Conservation (phyloP, 2,888 invertebrate species). For the Ptycholaimellus sp. region DNA sequence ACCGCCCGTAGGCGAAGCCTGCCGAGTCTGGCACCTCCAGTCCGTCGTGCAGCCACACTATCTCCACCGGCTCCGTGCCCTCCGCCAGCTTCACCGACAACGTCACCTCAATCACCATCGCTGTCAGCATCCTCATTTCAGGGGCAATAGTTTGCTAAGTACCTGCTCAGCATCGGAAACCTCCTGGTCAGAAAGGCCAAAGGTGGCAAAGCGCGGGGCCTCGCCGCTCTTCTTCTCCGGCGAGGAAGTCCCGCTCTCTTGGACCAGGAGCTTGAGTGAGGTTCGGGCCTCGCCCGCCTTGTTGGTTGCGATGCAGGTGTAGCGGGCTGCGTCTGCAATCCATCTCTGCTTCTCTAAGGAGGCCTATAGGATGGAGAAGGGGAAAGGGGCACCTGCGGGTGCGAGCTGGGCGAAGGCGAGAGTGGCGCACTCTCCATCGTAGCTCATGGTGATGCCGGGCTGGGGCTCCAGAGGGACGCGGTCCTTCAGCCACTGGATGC, state of each 20-base stretch:
- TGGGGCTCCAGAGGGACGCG: constrained; percentile 15
- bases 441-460: constrained; percentile 16
- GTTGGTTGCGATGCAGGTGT: constrained; percentile 10
- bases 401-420: constrained; percentile 13
- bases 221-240: background rate
- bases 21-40: constrained; percentile 15
- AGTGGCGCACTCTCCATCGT: constrained; percentile 23
- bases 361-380: too few species aligned
- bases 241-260: background rate
- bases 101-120: constrained; percentile 11
- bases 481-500: constrained; percentile 19
- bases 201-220: too few species aligned
- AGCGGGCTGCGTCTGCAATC: constrained; percentile 5
- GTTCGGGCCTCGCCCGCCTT: constrained; percentile 8
- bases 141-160: background rate
- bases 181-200: too few species aligned
- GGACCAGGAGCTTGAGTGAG: constrained; percentile 5
- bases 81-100: background rate
- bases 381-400: background rate
- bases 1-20: constrained; percentile 11
- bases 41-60: constrained; percentile 19
- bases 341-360: too few species aligned
- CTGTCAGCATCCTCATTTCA: background rate
- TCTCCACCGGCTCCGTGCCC: constrained; percentile 19
- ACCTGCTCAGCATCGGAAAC: background rate